Conservation (phyloP, 2,797 vertebrate species). For the Chelon labrosus region DNA sequence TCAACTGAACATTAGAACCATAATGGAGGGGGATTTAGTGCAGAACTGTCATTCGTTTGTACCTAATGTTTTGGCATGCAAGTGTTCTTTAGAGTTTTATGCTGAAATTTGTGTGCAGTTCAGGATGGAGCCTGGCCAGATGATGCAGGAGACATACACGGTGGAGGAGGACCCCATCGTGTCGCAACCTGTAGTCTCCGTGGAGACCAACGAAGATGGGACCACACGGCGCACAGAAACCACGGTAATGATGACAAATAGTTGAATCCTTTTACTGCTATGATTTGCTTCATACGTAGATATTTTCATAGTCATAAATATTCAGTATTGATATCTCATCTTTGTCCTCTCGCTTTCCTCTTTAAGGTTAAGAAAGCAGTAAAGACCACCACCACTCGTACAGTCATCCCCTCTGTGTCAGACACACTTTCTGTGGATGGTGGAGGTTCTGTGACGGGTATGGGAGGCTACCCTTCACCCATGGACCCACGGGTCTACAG, state of each 20-base stretch:
- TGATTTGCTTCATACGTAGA: too few species aligned
- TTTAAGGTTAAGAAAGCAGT: conserved; percentile 93
- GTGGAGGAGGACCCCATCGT: conserved; percentile 92
- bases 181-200: conserved; percentile 86
- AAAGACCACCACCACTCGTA: conserved; percentile 93
- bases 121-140: conserved; percentile 94
- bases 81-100: background rate
- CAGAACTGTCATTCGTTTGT: too few species aligned
- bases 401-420: conserved; percentile 89
- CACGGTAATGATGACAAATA: conserved; percentile 80
- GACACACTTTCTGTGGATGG: conserved; percentile 92
- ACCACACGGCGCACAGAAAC: conserved; percentile 93
- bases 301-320: background rate
- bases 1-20: too few species aligned
- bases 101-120: conserved; percentile 66
- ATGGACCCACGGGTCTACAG: conserved; percentile 88
- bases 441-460: conserved; percentile 81
- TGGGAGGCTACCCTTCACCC: conserved; percentile 87
- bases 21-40: too few species aligned
- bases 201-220: conserved; percentile 92
- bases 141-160: conserved; percentile 90
- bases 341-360: background rate
- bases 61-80: too few species aligned
- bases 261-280: too few species aligned
- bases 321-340: background rate